Conservation (phyloP, 2,888 invertebrate genomes). For the Pemphredon lugubris region DNA sequence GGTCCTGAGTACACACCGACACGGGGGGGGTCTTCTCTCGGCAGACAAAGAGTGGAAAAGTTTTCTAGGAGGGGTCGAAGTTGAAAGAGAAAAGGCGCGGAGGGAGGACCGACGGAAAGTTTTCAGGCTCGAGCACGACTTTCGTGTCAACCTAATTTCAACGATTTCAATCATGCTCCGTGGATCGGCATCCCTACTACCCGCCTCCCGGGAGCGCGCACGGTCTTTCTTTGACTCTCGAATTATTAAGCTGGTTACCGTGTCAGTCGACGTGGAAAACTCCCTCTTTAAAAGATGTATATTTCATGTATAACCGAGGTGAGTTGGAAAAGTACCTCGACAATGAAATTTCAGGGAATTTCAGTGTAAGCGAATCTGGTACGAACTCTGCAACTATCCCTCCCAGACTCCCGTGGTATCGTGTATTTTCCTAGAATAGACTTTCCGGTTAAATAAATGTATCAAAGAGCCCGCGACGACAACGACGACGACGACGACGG, state of each 20-base stretch:
- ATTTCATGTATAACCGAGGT: slow-evolving; percentile 2
- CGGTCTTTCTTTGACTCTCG: slow-evolving; percentile 37
- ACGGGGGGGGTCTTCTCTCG: background rate
- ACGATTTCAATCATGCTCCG: slow-evolving; percentile 41
- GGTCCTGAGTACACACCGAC: slow-evolving; percentile 7
- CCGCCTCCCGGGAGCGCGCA: background rate
- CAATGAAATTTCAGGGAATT: slow-evolving; percentile 17
- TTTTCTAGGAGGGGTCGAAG: slow-evolving; percentile 4
- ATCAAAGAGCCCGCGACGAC: too few relatives aligned
- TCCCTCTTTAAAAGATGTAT: slow-evolving; percentile 40
- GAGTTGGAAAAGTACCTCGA: slow-evolving; percentile 28
- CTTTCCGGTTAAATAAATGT: too few relatives aligned
- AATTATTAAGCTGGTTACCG: slow-evolving; percentile 45
- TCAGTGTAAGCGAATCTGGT: too few relatives aligned
- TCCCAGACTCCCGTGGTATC: too few relatives aligned
- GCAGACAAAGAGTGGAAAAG: slow-evolving; percentile 7
- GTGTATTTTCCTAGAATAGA: too few relatives aligned
- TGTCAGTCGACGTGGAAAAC: slow-evolving; percentile 22
- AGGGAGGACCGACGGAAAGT: background rate
- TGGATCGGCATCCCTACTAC: slow-evolving; percentile 7
- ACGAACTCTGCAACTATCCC: too few relatives aligned
- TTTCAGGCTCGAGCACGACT: slow-evolving; percentile 6
- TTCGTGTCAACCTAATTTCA: slow-evolving; percentile 43
- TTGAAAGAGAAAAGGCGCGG: background rate
- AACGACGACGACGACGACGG: too few relatives aligned